Evolutionary conservation across 2,888 invertebrate species (phyloP), one percentile per base, ranked within the genome.

Genomic region (Merodon equestris): DNA sequence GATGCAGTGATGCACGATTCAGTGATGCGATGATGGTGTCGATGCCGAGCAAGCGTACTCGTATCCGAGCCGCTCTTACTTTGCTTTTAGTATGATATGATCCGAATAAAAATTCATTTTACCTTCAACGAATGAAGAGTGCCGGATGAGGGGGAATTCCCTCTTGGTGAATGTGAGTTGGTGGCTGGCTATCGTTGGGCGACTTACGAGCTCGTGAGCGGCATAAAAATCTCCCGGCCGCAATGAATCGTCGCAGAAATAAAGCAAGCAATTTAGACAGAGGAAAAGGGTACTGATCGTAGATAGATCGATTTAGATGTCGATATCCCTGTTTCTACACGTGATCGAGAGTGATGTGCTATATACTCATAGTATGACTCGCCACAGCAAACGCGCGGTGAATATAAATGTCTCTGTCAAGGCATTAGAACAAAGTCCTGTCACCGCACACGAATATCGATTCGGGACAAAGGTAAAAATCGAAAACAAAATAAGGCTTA

Each of bases 231-330:
- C 48, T 64, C 36, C 2, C 58, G 58, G 54, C 54, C 60, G 58
- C 47, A 14, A 12, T 34, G 5, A 27, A 7, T n/a, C 13, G 27
- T 27, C 27, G 27, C 56, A 7, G 10, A 67, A 54, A 60, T 38
- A 40, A 51, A 68, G 42, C 45, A 48, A 66, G n/a, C 13, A 45
- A 71, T n/a, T 1, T 9, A 7, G 7, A 14, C 14, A 48, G n/a
- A n/a, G n/a, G 64, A n/a, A n/a, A 38, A 45, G 57, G 47, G 19
- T 50, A 63, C 36, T 56, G 42, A 53, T 70, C 44, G 66, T 66
- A 72, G 76, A 77, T 72, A 45, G 66, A 77, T 72, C 19, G 72
- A 76, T 76, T 71, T 71, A 76, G 76, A 71, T 76, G 71, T 76
- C 45, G 51, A 44, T 19, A 45, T 56, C 61, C 27, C 50, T 63